phyloP scores from a whole-genome alignment of 2,888 invertebrate species.

The Darwinula stevensoni region DNA sequence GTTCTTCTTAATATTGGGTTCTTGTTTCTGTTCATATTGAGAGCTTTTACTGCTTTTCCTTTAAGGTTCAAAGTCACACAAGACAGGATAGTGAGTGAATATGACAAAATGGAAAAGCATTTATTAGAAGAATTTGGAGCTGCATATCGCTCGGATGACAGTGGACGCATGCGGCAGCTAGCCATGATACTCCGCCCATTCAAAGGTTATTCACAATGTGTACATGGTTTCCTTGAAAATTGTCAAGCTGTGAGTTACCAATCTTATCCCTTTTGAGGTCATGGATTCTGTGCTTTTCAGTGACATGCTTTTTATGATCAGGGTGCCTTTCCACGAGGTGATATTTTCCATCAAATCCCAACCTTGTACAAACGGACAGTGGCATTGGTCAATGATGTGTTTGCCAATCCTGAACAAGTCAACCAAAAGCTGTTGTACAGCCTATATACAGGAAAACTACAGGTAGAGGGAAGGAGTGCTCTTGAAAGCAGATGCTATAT shows the following conservation, averaged over 20 bases:
- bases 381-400: slow-evolving; percentile 31
- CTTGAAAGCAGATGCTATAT: too few relatives aligned
- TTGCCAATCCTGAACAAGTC: slow-evolving; percentile 79
- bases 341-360: slow-evolving; percentile 14
- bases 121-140: slow-evolving; percentile 80
- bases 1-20: neutral
- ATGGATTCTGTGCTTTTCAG: too few relatives aligned
- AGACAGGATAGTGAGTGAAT: slow-evolving; percentile 55
- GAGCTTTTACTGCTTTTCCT: too few relatives aligned
- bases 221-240: slow-evolving; percentile 87
- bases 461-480: slow-evolving; percentile 14
- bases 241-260: slow-evolving; percentile 54
- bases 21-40: slow-evolving; percentile 4
- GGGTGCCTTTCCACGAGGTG: slow-evolving; percentile 20
- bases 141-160: slow-evolving; percentile 57
- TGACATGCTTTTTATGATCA: too few relatives aligned
- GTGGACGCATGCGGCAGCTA: slow-evolving; percentile 65
- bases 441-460: slow-evolving; percentile 57
- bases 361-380: neutral
- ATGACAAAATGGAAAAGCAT: slow-evolving; percentile 59
- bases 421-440: slow-evolving; percentile 93
- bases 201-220: slow-evolving; percentile 81
- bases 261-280: too few relatives aligned
- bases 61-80: slow-evolving; percentile 42
- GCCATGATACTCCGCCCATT: slow-evolving; percentile 77